phyloP scores from a whole-genome alignment of 2,113 vertebrate genomes.

The Lophochroa leadbeateri region DNA sequence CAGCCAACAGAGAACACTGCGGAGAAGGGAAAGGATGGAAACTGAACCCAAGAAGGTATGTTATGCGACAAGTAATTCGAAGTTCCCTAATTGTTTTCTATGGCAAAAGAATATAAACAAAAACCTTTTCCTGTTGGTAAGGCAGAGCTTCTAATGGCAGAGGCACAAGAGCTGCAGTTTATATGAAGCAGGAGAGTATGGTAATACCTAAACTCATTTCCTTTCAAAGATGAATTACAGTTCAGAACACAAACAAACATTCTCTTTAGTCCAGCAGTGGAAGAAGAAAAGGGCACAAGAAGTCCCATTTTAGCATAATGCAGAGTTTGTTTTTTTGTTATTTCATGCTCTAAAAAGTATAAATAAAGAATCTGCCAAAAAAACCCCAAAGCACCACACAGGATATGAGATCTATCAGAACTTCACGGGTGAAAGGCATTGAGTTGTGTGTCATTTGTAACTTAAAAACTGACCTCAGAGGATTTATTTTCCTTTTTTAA shows the following conservation, averaged over 20 bases:
- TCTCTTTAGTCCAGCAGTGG: not conserved
- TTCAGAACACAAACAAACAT: slow-evolving; percentile 58
- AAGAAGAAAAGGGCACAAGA: not conserved
- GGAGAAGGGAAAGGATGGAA: not conserved
- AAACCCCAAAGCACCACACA: not conserved
- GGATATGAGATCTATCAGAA: slow-evolving; percentile 39
- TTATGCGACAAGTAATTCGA: not conserved
- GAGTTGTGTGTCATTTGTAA: not conserved
- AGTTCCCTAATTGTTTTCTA: slow-evolving; percentile 11
- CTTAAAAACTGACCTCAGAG: not conserved
- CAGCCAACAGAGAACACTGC: not conserved
- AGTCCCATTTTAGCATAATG: slow-evolving; percentile 31
- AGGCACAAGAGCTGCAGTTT: not conserved
- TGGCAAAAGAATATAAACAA: slow-evolving; percentile 23
- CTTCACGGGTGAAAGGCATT: not conserved
- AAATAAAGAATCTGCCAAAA: slow-evolving; percentile 40
- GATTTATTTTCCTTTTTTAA: not conserved
- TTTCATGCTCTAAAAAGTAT: slow-evolving; percentile 34
- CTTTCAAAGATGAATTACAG: slow-evolving; percentile 62
- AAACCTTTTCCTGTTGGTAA: not conserved
- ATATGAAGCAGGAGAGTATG: slow-evolving; percentile 20
- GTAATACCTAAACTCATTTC: slow-evolving; percentile 46
- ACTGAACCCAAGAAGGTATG: not conserved
- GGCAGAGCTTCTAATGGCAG: not conserved
- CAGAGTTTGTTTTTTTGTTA: slow-evolving; percentile 54